These are phyloP conservation scores for Characodon lateralis DNA, from an alignment of 2,797 vertebrate genomes.

Conservation along the genomic window DNA sequence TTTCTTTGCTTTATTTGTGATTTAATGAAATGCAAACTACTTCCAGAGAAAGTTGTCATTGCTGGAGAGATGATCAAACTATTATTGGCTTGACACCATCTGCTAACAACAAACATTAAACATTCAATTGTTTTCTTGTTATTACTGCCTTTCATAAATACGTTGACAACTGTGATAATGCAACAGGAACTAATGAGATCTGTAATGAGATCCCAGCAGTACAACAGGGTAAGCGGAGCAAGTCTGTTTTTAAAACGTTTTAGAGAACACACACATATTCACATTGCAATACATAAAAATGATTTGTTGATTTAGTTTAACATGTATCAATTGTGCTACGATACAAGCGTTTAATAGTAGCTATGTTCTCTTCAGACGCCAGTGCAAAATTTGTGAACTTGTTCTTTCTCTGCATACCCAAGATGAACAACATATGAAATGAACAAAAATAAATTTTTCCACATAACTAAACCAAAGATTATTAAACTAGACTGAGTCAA, in stretches of 20 bases:
- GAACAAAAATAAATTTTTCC: background rate
- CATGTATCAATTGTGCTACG: slow-evolving; percentile 37
- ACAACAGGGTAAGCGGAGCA: slow-evolving; percentile 55
- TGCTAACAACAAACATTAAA: slow-evolving; percentile 46
- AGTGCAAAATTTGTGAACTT: background rate
- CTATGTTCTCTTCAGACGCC: background rate
- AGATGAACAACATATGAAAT: background rate
- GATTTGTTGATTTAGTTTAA: slow-evolving; percentile 46
- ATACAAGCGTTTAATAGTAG: slow-evolving; percentile 12
- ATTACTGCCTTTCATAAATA: slow-evolving; percentile 52
- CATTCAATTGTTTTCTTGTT: slow-evolving; percentile 25
- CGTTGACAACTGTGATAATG: slow-evolving; percentile 55
- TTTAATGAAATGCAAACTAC: slow-evolving; percentile 52
- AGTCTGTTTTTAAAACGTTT: slow-evolving; percentile 42
- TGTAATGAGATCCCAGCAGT: slow-evolving; percentile 54
- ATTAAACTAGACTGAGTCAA: background rate
- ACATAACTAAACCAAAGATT: background rate
- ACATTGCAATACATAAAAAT: slow-evolving; percentile 48
- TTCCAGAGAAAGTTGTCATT: slow-evolving; percentile 37
- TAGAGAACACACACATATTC: slow-evolving; percentile 39
- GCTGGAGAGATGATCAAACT: slow-evolving; percentile 43
- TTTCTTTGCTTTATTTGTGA: slow-evolving; percentile 39
- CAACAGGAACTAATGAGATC: slow-evolving; percentile 51
- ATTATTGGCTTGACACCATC: slow-evolving; percentile 52
- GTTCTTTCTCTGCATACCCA: background rate